Evolutionary conservation across 2,888 invertebrate species (phyloP).

Genomic region (Dasysyrphus tricinctus): DNA sequence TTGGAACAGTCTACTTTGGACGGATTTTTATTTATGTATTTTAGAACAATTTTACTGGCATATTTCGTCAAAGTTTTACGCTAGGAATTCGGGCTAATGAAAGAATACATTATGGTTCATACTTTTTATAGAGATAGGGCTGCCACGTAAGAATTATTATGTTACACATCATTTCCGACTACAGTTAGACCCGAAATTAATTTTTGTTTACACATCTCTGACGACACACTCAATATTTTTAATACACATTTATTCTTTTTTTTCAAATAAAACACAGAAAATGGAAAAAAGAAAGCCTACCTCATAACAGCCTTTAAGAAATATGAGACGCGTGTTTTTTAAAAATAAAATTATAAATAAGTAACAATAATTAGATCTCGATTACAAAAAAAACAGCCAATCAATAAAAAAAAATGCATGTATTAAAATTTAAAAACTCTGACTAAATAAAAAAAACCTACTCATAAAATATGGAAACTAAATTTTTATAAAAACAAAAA

Average conservation of each 20-base stretch:
- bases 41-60: no score
- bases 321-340: background rate
- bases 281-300: slow-evolving; percentile 56
- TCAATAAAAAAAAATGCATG: background rate
- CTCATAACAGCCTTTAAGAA: slow-evolving; percentile 65
- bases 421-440: background rate
- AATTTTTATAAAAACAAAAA: background rate
- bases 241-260: background rate
- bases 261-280: background rate
- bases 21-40: no score
- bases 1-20: no score
- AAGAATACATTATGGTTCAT: no score
- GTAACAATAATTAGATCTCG: background rate
- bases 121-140: no score
- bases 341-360: background rate
- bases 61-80: no score
- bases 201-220: background rate
- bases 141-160: no score
- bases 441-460: background rate
- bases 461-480: background rate
- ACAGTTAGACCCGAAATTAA: no score
- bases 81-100: no score
- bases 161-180: no score
- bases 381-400: background rate
- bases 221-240: no score